A percentile compares a stretch with the other conserved stretches of the same genome.
Evolutionary conservation across 2,888 invertebrate species (phyloP).

Genomic region (Thalpophila matura): DNA sequence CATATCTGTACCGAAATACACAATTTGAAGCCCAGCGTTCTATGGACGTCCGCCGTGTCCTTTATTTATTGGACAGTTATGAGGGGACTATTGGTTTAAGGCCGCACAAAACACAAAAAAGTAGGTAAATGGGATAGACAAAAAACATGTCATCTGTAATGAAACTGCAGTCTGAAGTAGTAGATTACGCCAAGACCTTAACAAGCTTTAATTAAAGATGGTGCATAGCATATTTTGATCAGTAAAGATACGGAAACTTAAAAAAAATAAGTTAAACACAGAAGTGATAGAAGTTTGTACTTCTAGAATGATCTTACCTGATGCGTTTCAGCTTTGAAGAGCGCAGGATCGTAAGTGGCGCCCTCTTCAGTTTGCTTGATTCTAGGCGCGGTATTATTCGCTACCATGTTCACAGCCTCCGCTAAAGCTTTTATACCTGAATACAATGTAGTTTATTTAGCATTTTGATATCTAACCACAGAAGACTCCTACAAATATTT

Average conservation of each 20-base stretch:
- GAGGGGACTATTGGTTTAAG: too few species aligned
- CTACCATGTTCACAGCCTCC: conserved; percentile 97
- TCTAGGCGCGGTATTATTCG: conserved; percentile 95
- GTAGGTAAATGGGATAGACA: background rate
- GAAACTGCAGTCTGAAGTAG: background rate
- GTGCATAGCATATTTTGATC: too few species aligned
- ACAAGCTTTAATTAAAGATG: too few species aligned
- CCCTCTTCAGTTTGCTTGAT: conserved; percentile 95
- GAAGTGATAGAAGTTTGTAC: background rate
- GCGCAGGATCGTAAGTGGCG: conserved; percentile 97
- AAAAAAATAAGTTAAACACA: background rate
- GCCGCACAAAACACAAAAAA: too few species aligned
- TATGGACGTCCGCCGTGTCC: too few species aligned
- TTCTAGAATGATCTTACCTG: too few species aligned
- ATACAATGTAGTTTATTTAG: conserved; percentile 11
- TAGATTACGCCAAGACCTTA: background rate
- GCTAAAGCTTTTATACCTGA: conserved; percentile 93
- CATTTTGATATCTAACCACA: too few species aligned
- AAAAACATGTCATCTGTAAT: background rate
- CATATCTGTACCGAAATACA: too few species aligned
- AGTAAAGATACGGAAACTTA: too few species aligned
- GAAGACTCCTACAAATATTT: too few species aligned
- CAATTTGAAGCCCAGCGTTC: too few species aligned
- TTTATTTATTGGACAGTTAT: too few species aligned
- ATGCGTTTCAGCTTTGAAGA: conserved; percentile 96